Conservation (phyloP, 2,888 invertebrate species). For the Camponotus fellah region DNA sequence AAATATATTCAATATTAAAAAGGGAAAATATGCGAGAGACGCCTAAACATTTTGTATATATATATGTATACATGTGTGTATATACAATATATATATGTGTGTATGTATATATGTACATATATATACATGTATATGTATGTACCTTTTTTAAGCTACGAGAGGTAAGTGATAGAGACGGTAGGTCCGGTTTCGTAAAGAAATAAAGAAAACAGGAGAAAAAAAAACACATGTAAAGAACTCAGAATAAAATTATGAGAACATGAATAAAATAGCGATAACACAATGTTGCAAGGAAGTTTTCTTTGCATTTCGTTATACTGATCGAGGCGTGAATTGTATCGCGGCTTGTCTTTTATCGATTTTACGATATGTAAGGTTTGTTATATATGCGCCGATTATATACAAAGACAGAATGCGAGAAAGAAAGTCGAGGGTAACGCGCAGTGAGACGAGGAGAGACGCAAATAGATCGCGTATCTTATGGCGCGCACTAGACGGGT, state of each 20-base stretch:
- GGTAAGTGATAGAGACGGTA: slow-evolving; percentile 32
- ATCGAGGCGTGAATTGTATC: slow-evolving; percentile 40
- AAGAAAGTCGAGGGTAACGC: slow-evolving; percentile 31
- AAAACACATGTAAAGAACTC: not conserved
- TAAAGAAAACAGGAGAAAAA: slow-evolving; percentile 12
- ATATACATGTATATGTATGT: not conserved
- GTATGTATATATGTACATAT: not conserved
- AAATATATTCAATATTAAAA: slow-evolving; percentile 17
- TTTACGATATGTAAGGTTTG: slow-evolving; percentile 48
- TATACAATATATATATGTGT: not conserved
- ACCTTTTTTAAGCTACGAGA: slow-evolving; percentile 40
- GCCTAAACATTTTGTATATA: not conserved
- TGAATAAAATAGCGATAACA: slow-evolving; percentile 34
- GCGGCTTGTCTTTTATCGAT: slow-evolving; percentile 41
- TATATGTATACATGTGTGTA: not conserved
- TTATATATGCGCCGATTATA: slow-evolving; percentile 39
- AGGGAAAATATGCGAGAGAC: slow-evolving; percentile 29
- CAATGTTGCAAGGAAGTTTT: not conserved
- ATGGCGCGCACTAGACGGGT: not conserved
- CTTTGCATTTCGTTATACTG: slow-evolving; percentile 23
- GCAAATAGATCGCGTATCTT: slow-evolving; percentile 33
- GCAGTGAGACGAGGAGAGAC: slow-evolving; percentile 23
- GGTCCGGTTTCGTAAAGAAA: slow-evolving; percentile 44
- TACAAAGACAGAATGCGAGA: slow-evolving; percentile 25
- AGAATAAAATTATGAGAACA: slow-evolving; percentile 15